These are phyloP conservation scores for Otolemur garnettii DNA, from an alignment of 2,113 vertebrate genomes.

Conservation along the genomic window DNA sequence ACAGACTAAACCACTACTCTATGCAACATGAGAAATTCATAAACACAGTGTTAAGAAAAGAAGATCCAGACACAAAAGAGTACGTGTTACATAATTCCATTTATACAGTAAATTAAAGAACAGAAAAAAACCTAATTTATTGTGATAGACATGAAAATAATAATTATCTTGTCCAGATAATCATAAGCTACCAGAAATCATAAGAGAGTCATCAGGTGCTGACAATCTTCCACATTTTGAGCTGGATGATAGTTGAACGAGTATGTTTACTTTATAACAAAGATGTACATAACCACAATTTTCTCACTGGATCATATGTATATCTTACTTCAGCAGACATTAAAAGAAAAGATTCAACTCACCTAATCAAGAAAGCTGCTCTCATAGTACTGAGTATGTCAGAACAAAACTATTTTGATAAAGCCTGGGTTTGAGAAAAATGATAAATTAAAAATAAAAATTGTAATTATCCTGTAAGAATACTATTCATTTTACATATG, in stretches of 20 bases:
- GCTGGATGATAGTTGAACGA: neutral
- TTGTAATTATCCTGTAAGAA: neutral
- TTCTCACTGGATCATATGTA: neutral
- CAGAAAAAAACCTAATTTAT: fast-evolving
- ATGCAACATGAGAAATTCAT: neutral
- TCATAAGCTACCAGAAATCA: too few species aligned
- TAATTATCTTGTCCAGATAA: neutral
- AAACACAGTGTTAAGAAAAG: neutral
- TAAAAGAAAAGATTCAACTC: neutral
- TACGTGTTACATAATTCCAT: neutral
- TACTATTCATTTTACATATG: neutral
- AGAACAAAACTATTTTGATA: neutral
- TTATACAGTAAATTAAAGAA: neutral
- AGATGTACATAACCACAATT: neutral
- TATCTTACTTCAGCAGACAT: neutral
- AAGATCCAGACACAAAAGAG: neutral
- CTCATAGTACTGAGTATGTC: too few species aligned
- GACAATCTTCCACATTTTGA: neutral
- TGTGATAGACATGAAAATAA: neutral
- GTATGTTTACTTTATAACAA: neutral
- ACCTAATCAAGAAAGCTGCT: neutral
- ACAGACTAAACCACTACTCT: neutral
- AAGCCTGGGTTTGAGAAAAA: neutral
- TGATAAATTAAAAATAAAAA: neutral
- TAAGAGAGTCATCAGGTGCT: neutral